Evolutionary conservation across 2,888 invertebrate species (phyloP), one percentile per base, ranked within the genome.

Genomic region (Caenorhabditis sinica): DNA sequence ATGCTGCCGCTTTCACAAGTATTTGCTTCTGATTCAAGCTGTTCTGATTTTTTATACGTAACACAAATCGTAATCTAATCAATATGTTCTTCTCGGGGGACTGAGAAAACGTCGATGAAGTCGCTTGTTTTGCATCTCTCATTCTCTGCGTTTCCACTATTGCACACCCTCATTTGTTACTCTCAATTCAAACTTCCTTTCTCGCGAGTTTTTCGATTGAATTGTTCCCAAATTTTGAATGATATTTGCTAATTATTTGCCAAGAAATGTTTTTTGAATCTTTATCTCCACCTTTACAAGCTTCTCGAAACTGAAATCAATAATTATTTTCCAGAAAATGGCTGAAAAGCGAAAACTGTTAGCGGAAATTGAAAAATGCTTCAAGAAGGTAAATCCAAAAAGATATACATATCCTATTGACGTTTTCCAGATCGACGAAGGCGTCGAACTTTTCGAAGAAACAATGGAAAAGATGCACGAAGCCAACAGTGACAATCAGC

Each of bases 401-500:
- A 30, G n/a, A 11, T 3, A 49, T 9, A n/a, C 23, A 25, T 30
- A 40, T 11, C 40, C 13, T 30, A 15, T 15, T 8, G 25, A 17
- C 25, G 15, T 40, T 15, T 86, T 90, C 58, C 45, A 92, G 92
- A 91, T 92, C 82, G 92, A 92, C 63, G 92, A 92, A 88, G 92
- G 92, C 40, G 91, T 92, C 65, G 92, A 92, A 58, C 74, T 90
- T 43, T 92, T 92, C 82, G 91, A 92, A 77, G 92, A 91, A 74
- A 92, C 88, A 20, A 92, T 92, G 92, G 85, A 68, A 23, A 92
- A 92, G 76, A 91, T 92, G 90, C 85, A 88, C 28, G 92, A 92
- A 61, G 92, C 92, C 20, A 92, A 92, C 79, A 90, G 89, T 77
- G 92, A 92, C 71, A 92, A 92, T 80, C 92, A 92, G 76, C 88